These are phyloP conservation scores for Candoia aspera DNA, from an alignment of 2,113 vertebrate genomes.

Conservation along the genomic window DNA sequence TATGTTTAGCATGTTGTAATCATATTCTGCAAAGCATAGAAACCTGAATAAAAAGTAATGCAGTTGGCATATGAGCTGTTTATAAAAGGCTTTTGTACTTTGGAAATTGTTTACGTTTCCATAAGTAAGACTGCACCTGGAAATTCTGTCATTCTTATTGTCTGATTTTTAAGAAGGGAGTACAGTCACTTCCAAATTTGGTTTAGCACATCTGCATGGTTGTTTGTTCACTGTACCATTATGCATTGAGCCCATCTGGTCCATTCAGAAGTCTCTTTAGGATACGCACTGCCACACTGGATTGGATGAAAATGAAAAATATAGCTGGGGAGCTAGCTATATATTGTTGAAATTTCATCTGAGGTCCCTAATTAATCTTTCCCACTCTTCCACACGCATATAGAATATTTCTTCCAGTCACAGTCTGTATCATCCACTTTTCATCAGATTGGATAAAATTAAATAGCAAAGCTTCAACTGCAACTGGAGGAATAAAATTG, in stretches of 20 bases:
- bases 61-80: background rate
- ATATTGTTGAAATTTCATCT: background rate
- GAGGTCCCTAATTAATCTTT: background rate
- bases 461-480: background rate
- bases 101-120: background rate
- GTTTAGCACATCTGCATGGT: background rate
- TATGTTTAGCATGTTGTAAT: no score
- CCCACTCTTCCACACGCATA: no score
- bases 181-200: background rate
- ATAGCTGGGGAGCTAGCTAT: background rate
- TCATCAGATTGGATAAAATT: background rate
- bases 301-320: background rate
- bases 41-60: background rate
- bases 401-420: background rate
- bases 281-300: background rate
- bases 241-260: background rate
- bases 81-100: background rate
- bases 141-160: background rate
- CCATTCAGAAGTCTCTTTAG: background rate
- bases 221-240: background rate
- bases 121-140: background rate
- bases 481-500: slow-evolving; percentile 15
- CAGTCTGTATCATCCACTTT: background rate
- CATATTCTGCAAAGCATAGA: no score
- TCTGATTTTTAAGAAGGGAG: background rate